phyloP scores from a whole-genome alignment of 2,113 vertebrate species.

The Platysternon megacephalum region DNA sequence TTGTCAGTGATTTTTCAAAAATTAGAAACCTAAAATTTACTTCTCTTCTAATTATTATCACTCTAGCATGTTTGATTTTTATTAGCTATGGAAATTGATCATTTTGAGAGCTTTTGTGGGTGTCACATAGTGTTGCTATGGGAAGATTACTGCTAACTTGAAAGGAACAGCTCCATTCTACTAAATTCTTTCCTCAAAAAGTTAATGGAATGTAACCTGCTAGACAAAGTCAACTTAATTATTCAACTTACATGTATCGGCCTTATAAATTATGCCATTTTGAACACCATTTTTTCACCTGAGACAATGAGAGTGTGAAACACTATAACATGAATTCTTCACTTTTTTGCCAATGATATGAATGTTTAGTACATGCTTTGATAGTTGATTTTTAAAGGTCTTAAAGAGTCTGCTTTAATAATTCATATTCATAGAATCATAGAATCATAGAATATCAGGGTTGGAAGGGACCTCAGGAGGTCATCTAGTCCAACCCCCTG shows the following conservation, averaged over 20 bases:
- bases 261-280: conserved; percentile 45
- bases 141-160: neutral
- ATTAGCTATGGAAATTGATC: neutral
- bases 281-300: conserved; percentile 46
- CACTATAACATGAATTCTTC: conserved; percentile 58
- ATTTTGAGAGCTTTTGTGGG: neutral
- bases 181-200: conserved; percentile 5
- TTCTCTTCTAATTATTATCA: neutral
- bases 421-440: conserved; percentile 73
- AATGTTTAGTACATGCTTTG: conserved; percentile 50
- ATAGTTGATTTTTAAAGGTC: conserved; percentile 65
- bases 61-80: neutral
- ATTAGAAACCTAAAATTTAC: neutral
- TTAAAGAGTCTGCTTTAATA: conserved; percentile 68
- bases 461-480: no score
- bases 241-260: neutral
- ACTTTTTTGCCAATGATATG: conserved; percentile 10
- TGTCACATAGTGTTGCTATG: neutral
- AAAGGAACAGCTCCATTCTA: neutral
- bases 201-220: conserved; percentile 32
- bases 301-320: conserved; percentile 60
- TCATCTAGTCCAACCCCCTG: no score
- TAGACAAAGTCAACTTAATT: conserved; percentile 24
- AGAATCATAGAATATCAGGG: no score
- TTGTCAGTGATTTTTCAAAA: neutral